Percentiles rank a stretch among this genome's conserved stretches.
These are phyloP conservation scores for Tipula vernalis DNA, from an alignment of 2,888 invertebrate genomes.

Conservation along the genomic window DNA sequence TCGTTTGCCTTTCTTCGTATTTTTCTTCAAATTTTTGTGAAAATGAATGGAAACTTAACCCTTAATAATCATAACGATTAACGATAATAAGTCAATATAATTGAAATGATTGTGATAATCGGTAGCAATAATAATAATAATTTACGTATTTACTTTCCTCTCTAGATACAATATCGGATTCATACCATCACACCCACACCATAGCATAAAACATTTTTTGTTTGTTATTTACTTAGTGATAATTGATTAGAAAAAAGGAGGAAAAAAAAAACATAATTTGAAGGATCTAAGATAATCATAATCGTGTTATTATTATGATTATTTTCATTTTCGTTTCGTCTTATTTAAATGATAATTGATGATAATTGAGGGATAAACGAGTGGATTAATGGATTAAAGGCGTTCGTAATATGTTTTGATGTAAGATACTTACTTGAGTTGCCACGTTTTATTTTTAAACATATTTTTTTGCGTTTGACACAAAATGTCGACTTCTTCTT, in stretches of 20 bases:
- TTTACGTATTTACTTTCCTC: not conserved
- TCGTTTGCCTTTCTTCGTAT: not conserved
- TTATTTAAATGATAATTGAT: not conserved
- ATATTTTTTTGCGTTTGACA: not conserved
- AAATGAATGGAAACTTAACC: not conserved
- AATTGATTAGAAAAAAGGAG: not conserved
- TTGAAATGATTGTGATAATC: not conserved
- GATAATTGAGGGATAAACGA: not conserved
- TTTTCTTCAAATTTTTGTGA: not conserved
- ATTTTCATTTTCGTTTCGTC: not conserved
- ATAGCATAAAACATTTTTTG: not conserved
- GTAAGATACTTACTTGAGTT: not conserved
- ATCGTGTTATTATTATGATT: not conserved
- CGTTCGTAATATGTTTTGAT: not conserved
- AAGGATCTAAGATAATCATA: not conserved
- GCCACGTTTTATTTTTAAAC: not conserved
- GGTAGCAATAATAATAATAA: not conserved
- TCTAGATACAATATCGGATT: not conserved
- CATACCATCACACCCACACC: not conserved
- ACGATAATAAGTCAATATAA: not conserved
- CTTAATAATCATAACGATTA: not conserved
- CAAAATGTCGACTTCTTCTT: not conserved
- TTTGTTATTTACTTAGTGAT: not conserved
- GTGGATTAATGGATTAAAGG: conserved; percentile 4
- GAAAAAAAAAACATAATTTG: not conserved